Conservation (phyloP, 2,797 vertebrate species). For the Acipenser ruthenus region DNA sequence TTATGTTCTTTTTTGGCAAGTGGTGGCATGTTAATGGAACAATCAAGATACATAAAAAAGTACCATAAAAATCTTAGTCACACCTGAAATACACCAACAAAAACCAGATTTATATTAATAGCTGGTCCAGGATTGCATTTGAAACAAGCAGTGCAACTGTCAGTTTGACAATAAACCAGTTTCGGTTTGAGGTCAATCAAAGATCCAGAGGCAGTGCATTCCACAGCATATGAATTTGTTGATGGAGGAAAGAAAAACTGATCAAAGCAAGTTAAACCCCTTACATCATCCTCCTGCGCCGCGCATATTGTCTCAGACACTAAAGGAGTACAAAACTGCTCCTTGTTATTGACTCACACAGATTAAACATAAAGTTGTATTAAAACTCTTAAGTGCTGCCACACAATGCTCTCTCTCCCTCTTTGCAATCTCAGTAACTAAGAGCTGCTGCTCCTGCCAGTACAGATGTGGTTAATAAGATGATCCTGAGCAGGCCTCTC, state of each 20-base stretch:
- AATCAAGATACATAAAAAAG: too few relatives aligned
- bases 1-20: too few relatives aligned
- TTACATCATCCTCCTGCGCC: constrained; percentile 26
- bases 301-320: constrained; percentile 23
- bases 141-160: too few relatives aligned
- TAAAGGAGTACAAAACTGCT: constrained; percentile 25
- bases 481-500: constrained; percentile 49
- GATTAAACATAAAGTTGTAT: constrained; percentile 19
- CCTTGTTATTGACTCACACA: constrained; percentile 41
- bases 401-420: constrained; percentile 4
- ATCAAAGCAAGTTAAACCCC: constrained; percentile 3
- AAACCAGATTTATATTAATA: too few relatives aligned
- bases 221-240: not conserved
- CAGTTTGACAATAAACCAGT: not conserved
- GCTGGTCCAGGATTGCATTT: too few relatives aligned
- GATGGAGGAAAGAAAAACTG: not conserved
- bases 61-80: too few relatives aligned
- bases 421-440: constrained; percentile 17
- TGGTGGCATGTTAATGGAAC: too few relatives aligned
- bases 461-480: constrained; percentile 54
- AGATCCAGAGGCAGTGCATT: not conserved
- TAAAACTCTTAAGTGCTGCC: not conserved
- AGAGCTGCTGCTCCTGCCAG: constrained; percentile 20
- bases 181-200: not conserved
- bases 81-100: too few relatives aligned